Conservation (phyloP, 1,140 invertebrate genomes). For the Euura lappo region DNA sequence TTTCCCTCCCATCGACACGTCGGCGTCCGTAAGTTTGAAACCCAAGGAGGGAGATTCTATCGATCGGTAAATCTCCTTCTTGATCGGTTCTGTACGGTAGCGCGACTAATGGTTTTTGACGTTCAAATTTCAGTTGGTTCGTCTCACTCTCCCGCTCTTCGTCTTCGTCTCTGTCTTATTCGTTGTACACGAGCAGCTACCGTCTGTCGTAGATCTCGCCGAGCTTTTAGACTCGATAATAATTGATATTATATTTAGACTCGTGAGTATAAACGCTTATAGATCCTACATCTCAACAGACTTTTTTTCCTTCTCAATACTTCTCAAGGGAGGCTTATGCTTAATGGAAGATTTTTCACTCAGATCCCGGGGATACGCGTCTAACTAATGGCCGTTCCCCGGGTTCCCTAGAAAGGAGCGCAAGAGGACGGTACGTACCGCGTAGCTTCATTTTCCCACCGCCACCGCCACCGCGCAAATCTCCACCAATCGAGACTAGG, state of each 20-base stretch:
- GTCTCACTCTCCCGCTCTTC: neutral
- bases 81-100: neutral
- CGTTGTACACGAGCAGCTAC: too few relatives aligned
- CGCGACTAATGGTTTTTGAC: slow-evolving; percentile 6
- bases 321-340: neutral
- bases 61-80: slow-evolving; percentile 1
- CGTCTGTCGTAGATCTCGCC: neutral
- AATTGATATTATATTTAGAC: slow-evolving; percentile 7
- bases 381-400: too few relatives aligned
- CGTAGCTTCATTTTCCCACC: too few relatives aligned
- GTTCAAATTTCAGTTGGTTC: neutral
- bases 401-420: too few relatives aligned
- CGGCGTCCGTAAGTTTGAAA: neutral
- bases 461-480: too few relatives aligned
- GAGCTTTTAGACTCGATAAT: slow-evolving; percentile 1
- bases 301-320: neutral
- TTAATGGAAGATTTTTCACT: neutral
- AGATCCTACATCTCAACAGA: neutral
- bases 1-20: neutral
- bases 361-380: neutral
- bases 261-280: neutral
- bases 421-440: too few relatives aligned
- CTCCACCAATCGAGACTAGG: too few relatives aligned
- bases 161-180: neutral
- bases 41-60: neutral